Evolutionary conservation across 1,140 invertebrate species (phyloP).

Genomic region (Leucophenga varia): DNA sequence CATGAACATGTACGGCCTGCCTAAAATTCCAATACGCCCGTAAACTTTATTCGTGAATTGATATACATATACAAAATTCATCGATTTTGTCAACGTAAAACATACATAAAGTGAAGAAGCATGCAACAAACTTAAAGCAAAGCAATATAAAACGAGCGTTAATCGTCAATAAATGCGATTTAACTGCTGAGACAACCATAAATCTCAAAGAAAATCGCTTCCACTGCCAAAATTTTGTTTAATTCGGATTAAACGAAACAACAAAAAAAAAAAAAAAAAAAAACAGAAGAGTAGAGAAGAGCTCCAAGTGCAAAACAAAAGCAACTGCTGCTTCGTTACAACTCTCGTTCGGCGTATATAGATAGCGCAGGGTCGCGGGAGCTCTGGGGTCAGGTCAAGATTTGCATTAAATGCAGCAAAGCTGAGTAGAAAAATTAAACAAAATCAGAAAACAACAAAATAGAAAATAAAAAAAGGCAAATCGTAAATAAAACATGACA

Average conservation of each 20-base stretch:
- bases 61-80: constrained; percentile 50
- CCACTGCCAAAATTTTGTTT: constrained; percentile 30
- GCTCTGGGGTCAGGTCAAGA: constrained; percentile 19
- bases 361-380: constrained; percentile 10
- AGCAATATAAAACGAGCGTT: constrained; percentile 15
- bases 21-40: constrained; percentile 10
- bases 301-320: too few relatives aligned
- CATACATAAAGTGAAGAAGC: constrained; percentile 24
- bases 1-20: neutral
- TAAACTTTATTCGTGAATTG: constrained; percentile 3
- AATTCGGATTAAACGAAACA: too few relatives aligned
- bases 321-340: constrained; percentile 15
- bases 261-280: too few relatives aligned
- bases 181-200: neutral
- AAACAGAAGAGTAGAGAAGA: too few relatives aligned
- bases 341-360: constrained; percentile 28
- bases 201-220: too few relatives aligned
- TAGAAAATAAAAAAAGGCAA: constrained; percentile 7
- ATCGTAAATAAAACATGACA: constrained; percentile 30
- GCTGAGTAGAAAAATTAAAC: constrained; percentile 11
- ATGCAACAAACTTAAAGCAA: constrained; percentile 21
- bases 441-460: constrained; percentile 9
- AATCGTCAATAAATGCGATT: neutral
- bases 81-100: constrained; percentile 55
- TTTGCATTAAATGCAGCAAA: constrained; percentile 35